Evolutionary conservation across 2,888 invertebrate species (phyloP).

Genomic region (Saturnia japonica): DNA sequence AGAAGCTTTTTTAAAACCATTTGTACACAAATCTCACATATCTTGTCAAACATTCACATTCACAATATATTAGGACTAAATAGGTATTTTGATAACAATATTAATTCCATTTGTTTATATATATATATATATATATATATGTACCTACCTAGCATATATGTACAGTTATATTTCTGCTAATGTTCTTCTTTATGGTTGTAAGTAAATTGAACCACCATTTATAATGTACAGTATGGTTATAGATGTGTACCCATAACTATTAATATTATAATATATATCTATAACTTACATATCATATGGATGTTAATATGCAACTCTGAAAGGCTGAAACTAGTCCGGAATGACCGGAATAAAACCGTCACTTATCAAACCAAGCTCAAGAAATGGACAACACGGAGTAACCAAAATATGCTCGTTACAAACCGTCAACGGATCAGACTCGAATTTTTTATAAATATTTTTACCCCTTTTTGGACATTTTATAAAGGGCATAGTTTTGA

Average conservation of each 20-base stretch:
- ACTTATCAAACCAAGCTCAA: conserved; percentile 55
- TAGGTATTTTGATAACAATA: conserved; percentile 75
- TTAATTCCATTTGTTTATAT: conserved; percentile 76
- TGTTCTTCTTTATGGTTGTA: conserved; percentile 64
- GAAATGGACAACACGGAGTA: conserved; percentile 25
- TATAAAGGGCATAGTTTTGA: conserved; percentile 62
- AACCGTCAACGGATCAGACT: conserved; percentile 34
- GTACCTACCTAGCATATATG: conserved; percentile 64
- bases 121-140: conserved; percentile 23
- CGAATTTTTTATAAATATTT: conserved; percentile 58
- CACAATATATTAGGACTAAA: conserved; percentile 70
- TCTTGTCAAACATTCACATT: conserved; percentile 70
- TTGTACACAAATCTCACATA: conserved; percentile 65
- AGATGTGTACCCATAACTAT: conserved; percentile 75
- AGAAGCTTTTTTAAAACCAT: conserved; percentile 68
- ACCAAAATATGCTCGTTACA: conserved; percentile 14
- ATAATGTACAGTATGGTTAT: conserved; percentile 73
- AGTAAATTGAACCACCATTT: conserved; percentile 64
- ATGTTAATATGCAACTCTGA: conserved; percentile 63
- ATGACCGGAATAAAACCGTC: conserved; percentile 51
- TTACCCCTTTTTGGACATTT: conserved; percentile 70
- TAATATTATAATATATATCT: conserved; percentile 64
- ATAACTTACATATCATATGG: conserved; percentile 78
- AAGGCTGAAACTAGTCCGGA: conserved; percentile 68
- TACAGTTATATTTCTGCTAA: conserved; percentile 46